phyloP scores from a whole-genome alignment of 2,797 vertebrate genomes.

The Notoglanidium macrostoma region DNA sequence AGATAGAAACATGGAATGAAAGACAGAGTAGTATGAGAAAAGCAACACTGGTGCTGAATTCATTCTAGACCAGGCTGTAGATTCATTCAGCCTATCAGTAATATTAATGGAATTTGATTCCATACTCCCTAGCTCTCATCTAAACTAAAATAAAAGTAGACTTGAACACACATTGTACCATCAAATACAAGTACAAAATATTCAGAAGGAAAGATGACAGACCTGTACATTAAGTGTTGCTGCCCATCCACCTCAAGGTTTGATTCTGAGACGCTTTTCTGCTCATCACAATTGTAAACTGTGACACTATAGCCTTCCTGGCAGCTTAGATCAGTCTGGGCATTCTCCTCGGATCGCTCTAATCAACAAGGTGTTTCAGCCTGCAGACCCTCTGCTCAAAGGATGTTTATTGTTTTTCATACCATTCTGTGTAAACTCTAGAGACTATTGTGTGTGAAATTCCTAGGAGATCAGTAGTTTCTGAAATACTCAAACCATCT shows the following conservation, averaged over 20 bases:
- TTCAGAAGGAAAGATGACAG: neutral
- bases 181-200: neutral
- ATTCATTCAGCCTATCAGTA: neutral
- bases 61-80: neutral
- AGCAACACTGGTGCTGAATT: neutral
- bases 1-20: neutral
- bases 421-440: no score
- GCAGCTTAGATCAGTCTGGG: neutral
- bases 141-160: neutral
- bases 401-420: no score
- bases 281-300: neutral
- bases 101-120: neutral
- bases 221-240: neutral
- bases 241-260: neutral
- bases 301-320: neutral
- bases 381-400: no score
- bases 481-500: no score
- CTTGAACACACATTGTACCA: neutral
- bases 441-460: no score
- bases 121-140: neutral
- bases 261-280: neutral
- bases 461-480: no score
- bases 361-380: no score
- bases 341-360: neutral
- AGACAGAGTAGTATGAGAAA: neutral